Evolutionary conservation across 2,888 invertebrate species (phyloP).

Genomic region (Watsonalla binaria): DNA sequence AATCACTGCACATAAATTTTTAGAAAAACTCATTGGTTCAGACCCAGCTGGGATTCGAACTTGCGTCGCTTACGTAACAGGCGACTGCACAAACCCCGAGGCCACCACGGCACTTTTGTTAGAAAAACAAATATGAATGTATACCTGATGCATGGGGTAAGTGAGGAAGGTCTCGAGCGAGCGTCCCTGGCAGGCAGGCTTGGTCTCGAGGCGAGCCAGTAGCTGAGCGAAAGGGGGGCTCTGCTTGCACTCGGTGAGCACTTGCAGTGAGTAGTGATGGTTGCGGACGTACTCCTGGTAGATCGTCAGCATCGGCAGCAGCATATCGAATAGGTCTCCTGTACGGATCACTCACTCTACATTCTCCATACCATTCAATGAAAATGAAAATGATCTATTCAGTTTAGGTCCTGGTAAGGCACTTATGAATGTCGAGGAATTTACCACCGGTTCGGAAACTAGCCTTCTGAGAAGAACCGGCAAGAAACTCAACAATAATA

Average conservation of each 20-base stretch:
- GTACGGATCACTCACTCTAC: constrained; percentile 46
- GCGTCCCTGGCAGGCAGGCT: constrained; percentile 90
- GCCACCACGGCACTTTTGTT: too few relatives aligned
- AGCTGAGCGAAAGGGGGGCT: constrained; percentile 87
- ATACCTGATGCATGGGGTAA: constrained; percentile 93
- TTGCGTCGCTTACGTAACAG: too few relatives aligned
- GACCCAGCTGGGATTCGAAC: too few relatives aligned
- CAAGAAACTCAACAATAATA: too few relatives aligned
- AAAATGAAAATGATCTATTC: too few relatives aligned
- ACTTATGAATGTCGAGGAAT: too few relatives aligned
- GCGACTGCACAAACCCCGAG: too few relatives aligned
- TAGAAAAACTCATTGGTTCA: too few relatives aligned
- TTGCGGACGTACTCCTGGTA: constrained; percentile 97
- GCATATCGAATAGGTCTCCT: constrained; percentile 97
- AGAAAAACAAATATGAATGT: background rate
- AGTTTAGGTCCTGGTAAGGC: too few relatives aligned
- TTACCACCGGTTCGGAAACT: too few relatives aligned
- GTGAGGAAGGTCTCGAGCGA: constrained; percentile 93
- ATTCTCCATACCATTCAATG: constrained; percentile 5
- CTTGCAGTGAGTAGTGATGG: constrained; percentile 95
- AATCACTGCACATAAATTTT: too few relatives aligned
- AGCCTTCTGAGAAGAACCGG: too few relatives aligned
- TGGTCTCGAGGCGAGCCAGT: constrained; percentile 89
- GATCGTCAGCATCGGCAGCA: constrained; percentile 95
- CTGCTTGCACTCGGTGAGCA: constrained; percentile 95